Base-by-base conservation (phyloP, 2,797 vertebrate genomes). In the Poecilia velifera region DNA sequence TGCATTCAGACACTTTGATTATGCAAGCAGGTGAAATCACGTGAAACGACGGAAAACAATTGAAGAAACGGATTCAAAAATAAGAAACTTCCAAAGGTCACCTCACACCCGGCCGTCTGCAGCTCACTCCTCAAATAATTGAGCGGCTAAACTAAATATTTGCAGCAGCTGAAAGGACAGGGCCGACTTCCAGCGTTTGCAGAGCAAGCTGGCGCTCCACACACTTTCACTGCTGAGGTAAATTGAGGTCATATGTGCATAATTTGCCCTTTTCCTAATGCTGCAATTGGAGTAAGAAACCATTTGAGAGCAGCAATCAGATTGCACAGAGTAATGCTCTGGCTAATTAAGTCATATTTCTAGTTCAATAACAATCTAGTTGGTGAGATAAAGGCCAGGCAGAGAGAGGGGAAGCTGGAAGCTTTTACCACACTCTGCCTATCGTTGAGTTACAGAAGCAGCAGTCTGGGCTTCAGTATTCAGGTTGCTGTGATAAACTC, bases 341-440 rank as follows among this genome's bases (percentile, higher is more conserved):
- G 25, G 91, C 89, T 95, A 95, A 96, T 96, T 93, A 95, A 94
- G 93, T 92, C 92, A 93, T 93, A 93, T 93, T 94, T 94, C 94
- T 94, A 90, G 89, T 94, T 93, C 93, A 94, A 92, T 94, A 93
- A 93, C 82, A 80, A 92, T 92, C 91, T 88, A 84, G 83, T 53
- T 45, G 81, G 91, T 86, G 83, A 86, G 93, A 94, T 91, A 94
- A 93, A 94, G 92, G 90, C 90, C 89, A 89, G 90, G 57, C 76
- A 78, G 85, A 64, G 80, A 81, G 72, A 68, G 82, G 47, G 31
- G 14, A 68, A 80, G 84, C 75, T 77, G 87, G 79, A 83, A 57
- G 84, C 75, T 87, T 81, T 84, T 73, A 85, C 75, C 74, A 79
- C 73, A 74, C 70, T 71, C 45, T 0, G 34, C 18, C 79, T 77